phyloP scores from a whole-genome alignment of 2,888 invertebrate species.

The Flexamia atlantica region DNA sequence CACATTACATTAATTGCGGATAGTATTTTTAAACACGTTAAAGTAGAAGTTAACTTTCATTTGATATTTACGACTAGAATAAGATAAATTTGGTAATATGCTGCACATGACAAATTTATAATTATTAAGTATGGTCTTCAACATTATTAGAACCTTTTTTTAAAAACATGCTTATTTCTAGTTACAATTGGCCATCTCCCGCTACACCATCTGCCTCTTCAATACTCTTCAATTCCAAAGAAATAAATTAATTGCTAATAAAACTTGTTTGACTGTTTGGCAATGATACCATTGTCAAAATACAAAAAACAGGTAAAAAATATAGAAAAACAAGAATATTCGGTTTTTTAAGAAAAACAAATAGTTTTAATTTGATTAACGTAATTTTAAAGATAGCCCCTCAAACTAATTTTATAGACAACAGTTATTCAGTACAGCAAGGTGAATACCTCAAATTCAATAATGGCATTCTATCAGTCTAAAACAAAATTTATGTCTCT shows the following conservation, averaged over 20 bases:
- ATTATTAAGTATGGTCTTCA: conserved; percentile 15
- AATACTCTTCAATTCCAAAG: neutral
- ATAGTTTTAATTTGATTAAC: neutral
- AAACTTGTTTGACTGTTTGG: conserved; percentile 20
- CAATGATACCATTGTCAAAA: conserved; percentile 61
- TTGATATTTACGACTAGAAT: conserved; percentile 58
- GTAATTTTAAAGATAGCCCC: conserved; percentile 34
- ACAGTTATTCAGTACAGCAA: conserved; percentile 61
- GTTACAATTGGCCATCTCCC: neutral
- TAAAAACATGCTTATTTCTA: conserved; percentile 57
- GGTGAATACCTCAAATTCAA: conserved; percentile 57
- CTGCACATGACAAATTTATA: conserved; percentile 13
- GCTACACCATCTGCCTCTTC: neutral
- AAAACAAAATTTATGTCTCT: conserved; percentile 62
- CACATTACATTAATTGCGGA: conserved; percentile 9
- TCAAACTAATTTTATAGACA: conserved; percentile 44
- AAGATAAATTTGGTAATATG: conserved; percentile 54
- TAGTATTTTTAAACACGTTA: conserved; percentile 32
- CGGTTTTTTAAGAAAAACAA: neutral
- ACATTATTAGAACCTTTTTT: conserved; percentile 13
- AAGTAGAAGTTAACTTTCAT: conserved; percentile 18
- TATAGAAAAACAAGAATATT: neutral
- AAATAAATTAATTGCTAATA: conserved; percentile 20
- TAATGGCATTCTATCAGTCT: conserved; percentile 64
- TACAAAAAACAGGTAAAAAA: conserved; percentile 8